Percentiles rank a stretch among this genome's conserved stretches.
Conservation (phyloP, 2,888 invertebrate genomes). For the Serrognathus titanus region DNA sequence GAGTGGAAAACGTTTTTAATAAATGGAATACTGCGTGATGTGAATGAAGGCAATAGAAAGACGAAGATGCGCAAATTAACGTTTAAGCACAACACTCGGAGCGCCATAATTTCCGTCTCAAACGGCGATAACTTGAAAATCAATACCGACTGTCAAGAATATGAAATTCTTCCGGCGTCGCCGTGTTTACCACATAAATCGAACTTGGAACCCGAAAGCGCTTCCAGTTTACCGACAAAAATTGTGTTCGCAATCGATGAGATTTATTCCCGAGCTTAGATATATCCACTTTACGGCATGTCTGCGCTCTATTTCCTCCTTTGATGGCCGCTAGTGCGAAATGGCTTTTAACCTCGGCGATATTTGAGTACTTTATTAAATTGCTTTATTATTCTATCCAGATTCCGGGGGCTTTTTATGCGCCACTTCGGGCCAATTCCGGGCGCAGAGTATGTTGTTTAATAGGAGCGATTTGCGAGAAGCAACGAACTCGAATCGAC, state of each 20-base stretch:
- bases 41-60: no score
- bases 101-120: no score
- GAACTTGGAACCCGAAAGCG: not conserved
- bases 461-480: not conserved
- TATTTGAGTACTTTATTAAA: constrained; percentile 29
- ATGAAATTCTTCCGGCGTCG: no score
- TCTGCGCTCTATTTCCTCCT: constrained; percentile 7
- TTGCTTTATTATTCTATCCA: constrained; percentile 27
- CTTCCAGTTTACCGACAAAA: not conserved
- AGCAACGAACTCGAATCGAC: not conserved
- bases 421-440: constrained; percentile 12
- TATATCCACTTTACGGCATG: constrained; percentile 1
- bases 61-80: no score
- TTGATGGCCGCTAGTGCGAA: constrained; percentile 24
- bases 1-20: no score
- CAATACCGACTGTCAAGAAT: no score
- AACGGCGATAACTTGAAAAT: no score
- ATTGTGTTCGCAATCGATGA: constrained; percentile 1
- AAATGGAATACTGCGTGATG: no score
- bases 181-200: no score
- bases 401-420: constrained; percentile 15
- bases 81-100: no score
- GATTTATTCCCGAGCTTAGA: constrained; percentile 2
- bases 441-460: not conserved
- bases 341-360: constrained; percentile 27